Evolutionary conservation across 2,797 vertebrate species (phyloP).

Genomic region (Corythornis leucogaster): DNA sequence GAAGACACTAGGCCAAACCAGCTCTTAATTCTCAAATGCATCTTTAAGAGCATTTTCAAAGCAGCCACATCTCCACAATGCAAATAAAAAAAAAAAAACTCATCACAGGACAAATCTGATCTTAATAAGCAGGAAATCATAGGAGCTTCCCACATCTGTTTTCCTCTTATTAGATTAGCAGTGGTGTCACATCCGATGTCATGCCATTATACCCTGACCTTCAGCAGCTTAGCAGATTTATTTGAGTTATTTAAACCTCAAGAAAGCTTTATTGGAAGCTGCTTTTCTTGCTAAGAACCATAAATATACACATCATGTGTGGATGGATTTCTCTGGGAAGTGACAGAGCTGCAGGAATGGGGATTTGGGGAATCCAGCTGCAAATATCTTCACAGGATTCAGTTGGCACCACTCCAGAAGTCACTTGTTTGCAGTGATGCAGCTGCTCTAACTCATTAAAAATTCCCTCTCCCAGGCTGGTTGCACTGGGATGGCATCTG

Average conservation of each 20-base stretch:
- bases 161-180: conserved; percentile 30
- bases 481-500: neutral
- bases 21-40: conserved; percentile 23
- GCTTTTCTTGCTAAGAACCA: neutral
- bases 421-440: neutral
- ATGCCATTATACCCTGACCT: neutral
- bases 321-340: neutral
- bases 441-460: neutral
- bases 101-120: conserved; percentile 14
- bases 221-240: neutral
- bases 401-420: neutral
- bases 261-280: neutral
- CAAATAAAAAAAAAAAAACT: neutral
- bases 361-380: neutral
- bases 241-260: neutral
- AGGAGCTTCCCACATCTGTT: conserved; percentile 41
- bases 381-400: neutral
- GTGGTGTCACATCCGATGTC: neutral
- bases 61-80: neutral
- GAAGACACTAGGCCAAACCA: neutral
- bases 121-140: conserved; percentile 43
- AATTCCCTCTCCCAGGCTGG: neutral
- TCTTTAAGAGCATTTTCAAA: conserved; percentile 14
- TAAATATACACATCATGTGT: rapidly evolving
- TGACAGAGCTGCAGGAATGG: neutral